Conservation (phyloP, 2,797 vertebrate genomes). For the Triplophysa bombifrons region DNA sequence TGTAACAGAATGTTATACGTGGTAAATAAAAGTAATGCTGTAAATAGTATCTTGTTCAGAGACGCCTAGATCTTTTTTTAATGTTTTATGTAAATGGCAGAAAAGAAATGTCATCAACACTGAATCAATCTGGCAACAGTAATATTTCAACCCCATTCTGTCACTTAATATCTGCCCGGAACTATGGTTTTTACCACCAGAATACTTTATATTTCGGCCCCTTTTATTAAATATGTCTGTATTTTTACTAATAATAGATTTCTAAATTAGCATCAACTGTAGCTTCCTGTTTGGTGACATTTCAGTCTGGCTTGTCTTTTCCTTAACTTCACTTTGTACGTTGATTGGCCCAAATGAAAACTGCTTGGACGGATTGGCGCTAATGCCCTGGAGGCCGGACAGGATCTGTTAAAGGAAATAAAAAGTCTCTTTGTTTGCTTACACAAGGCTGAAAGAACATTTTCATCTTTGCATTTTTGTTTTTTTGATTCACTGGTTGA, state of each 20-base stretch:
- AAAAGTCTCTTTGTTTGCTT: slow-evolving; percentile 5
- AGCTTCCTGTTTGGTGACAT: not conserved
- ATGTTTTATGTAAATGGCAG: no score
- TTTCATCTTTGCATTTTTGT: not conserved
- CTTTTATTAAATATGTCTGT: not conserved
- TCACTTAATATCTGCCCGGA: slow-evolving; percentile 1
- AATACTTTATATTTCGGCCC: slow-evolving; percentile 8
- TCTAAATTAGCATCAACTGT: not conserved
- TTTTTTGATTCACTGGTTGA: no score
- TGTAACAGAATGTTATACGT: not conserved
- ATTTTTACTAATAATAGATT: not conserved
- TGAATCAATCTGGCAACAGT: slow-evolving; percentile 5
- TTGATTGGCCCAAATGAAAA: slow-evolving; percentile 27
- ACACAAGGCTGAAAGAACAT: not conserved
- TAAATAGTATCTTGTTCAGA: no score
- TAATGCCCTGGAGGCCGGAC: slow-evolving; percentile 10
- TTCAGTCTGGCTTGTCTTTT: not conserved
- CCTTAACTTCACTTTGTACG: slow-evolving; percentile 17
- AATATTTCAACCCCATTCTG: slow-evolving; percentile 6
- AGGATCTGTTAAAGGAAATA: slow-evolving; percentile 8
- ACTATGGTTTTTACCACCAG: not conserved
- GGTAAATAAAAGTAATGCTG: not conserved
- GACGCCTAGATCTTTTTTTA: no score
- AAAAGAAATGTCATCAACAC: not conserved
- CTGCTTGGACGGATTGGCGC: not conserved